Evolutionary conservation across 2,888 invertebrate species (phyloP).

Genomic region (Philonicus albiceps): DNA sequence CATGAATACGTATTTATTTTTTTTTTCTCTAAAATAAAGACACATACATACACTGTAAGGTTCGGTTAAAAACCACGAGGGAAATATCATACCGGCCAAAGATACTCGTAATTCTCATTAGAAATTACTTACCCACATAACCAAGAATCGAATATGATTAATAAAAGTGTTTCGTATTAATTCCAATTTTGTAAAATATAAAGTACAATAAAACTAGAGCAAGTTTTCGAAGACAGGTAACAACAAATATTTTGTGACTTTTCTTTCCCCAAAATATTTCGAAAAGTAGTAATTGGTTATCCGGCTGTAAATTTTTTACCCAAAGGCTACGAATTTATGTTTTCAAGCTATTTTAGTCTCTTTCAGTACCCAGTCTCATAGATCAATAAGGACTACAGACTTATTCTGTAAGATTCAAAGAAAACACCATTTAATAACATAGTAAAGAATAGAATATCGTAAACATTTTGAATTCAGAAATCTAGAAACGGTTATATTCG

Average conservation of each 20-base stretch:
- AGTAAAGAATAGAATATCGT: conserved; percentile 25
- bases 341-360: background rate
- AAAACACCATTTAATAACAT: conserved; percentile 28
- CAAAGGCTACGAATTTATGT: background rate
- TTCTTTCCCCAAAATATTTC: background rate
- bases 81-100: background rate
- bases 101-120: conserved; percentile 10
- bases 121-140: conserved; percentile 9
- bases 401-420: conserved; percentile 6
- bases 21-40: background rate
- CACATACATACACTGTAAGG: background rate
- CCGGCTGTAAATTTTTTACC: background rate
- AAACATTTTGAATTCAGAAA: conserved; percentile 20
- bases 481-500: conserved; percentile 26
- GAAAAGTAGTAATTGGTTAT: background rate
- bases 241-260: background rate
- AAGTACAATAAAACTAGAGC: conserved; percentile 10
- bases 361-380: background rate
- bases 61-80: background rate
- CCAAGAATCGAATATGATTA: conserved; percentile 13
- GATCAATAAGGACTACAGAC: conserved; percentile 4
- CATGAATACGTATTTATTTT: background rate
- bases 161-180: conserved; percentile 5
- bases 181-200: conserved; percentile 17
- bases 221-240: background rate